A percentile compares a stretch with the other conserved stretches of the same genome.
phyloP scores from a whole-genome alignment of 2,797 vertebrate genomes.

The Cyclopterus lumpus region DNA sequence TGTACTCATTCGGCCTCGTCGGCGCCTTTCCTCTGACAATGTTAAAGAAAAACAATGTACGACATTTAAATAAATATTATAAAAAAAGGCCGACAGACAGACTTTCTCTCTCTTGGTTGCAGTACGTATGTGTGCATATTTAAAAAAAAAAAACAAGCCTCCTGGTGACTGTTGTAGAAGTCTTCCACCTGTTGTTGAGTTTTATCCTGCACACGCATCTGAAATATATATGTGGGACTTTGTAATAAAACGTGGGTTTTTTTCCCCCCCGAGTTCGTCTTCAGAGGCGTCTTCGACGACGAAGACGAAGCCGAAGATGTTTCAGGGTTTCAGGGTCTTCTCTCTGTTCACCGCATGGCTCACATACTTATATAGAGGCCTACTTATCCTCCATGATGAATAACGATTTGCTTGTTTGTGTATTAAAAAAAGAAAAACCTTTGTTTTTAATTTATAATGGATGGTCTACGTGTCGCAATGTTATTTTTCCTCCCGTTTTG shows the following conservation, averaged over 20 bases:
- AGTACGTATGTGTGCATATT: slow-evolving; percentile 58
- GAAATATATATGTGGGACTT: slow-evolving; percentile 19
- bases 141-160: slow-evolving; percentile 44
- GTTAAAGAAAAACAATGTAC: slow-evolving; percentile 32
- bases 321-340: slow-evolving; percentile 2
- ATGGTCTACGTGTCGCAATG: slow-evolving; percentile 71
- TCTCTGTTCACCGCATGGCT: slow-evolving; percentile 60
- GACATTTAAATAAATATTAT: too few relatives aligned
- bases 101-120: slow-evolving; percentile 54
- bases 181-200: slow-evolving; percentile 56
- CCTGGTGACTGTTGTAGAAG: slow-evolving; percentile 56
- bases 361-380: slow-evolving; percentile 68
- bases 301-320: neutral
- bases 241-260: too few relatives aligned
- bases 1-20: neutral
- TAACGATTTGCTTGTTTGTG: slow-evolving; percentile 69
- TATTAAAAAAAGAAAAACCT: slow-evolving; percentile 62
- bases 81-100: neutral
- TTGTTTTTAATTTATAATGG: slow-evolving; percentile 80
- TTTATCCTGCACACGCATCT: slow-evolving; percentile 49
- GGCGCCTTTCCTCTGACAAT: slow-evolving; percentile 61
- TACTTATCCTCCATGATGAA: slow-evolving; percentile 63
- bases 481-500: slow-evolving; percentile 60
- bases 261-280: neutral
- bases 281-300: neutral